Evolutionary conservation across 2,888 invertebrate genomes (phyloP), one percentile per base, ranked within the genome.

Genomic region (Molorchus minor): DNA sequence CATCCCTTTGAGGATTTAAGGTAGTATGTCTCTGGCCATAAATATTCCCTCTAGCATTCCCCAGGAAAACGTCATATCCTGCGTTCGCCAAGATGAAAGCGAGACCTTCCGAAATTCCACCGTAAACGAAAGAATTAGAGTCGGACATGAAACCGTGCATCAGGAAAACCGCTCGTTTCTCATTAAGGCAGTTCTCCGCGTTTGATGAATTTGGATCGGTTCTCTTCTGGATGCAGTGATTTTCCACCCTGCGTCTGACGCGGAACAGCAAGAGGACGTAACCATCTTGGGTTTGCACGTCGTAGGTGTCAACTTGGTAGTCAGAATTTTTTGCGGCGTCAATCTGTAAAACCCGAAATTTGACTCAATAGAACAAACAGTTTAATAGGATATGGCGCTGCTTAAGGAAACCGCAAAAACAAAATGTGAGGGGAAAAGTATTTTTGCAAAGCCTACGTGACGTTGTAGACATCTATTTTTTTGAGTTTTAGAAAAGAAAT

Each of bases 91-190:
- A 67, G 20, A 78, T 57, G 53, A 77, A 82, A 0, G 73, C 82
- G 3, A 86, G 73, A 58, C 83, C 82, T 73, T 88, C 86, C 20
- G 82, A 75, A 0, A 83, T 87, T 4, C 89, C 88, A 88, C 52
- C 52, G n/a, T 41, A 52, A 1, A 52, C 13, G 16, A 52, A 52
- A 1, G 41, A 29, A 3, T 52, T 87, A 0, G 91, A 89, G 69
- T 88, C 88, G 12, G 87, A 85, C 0, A 91, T 80, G 2, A 94
- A 79, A 0, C 94, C 94, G 72, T 93, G 93, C 71, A 92, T 90
- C 30, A 93, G 75, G 54, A 92, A 81, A 56, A 87, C 88, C 8
- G 84, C 90, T 67, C 71, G 82, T 70, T 67, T 71, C 64, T 68
- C 17, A 8, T n/a, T n/a, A n/a, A n/a, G n/a, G n/a, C n/a, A n/a